Conservation (phyloP, 2,888 invertebrate genomes). For the Drosophila austrosaltans region DNA sequence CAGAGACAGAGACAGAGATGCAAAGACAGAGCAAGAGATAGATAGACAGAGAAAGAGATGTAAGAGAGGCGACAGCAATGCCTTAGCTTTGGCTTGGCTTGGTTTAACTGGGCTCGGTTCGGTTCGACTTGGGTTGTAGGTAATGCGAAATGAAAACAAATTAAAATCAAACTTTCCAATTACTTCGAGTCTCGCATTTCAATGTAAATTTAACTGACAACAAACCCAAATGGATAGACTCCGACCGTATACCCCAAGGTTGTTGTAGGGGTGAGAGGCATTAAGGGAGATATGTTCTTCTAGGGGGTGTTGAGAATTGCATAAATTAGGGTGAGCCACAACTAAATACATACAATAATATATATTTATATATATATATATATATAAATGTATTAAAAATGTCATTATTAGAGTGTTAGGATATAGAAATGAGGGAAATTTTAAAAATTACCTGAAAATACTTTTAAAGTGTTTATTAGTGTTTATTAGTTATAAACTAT, state of each 20-base stretch:
- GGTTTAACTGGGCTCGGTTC: slow-evolving; percentile 31
- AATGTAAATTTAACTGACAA: slow-evolving; percentile 77
- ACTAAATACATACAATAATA: slow-evolving; percentile 9
- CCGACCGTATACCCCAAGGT: slow-evolving; percentile 5
- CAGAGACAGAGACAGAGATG: slow-evolving; percentile 39
- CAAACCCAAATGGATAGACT: slow-evolving; percentile 48
- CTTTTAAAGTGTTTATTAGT: too few relatives aligned
- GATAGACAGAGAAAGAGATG: slow-evolving; percentile 13
- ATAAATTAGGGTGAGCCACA: slow-evolving; percentile 59
- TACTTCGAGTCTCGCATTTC: slow-evolving; percentile 80
- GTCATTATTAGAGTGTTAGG: not conserved
- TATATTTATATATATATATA: not conserved
- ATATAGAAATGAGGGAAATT: not conserved
- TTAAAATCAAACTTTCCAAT: slow-evolving; percentile 81
- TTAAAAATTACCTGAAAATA: too few relatives aligned
- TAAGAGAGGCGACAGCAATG: slow-evolving; percentile 10
- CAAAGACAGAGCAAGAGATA: slow-evolving; percentile 27
- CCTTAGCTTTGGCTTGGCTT: not conserved
- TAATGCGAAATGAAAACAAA: slow-evolving; percentile 81
- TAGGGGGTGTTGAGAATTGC: slow-evolving; percentile 34
- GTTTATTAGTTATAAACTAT: too few relatives aligned
- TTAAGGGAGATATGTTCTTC: not conserved
- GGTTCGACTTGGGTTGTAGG: slow-evolving; percentile 49
- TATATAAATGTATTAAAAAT: not conserved
- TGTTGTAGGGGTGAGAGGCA: not conserved